Conservation (phyloP, 2,888 invertebrate species). For the Drosophila cognata region DNA sequence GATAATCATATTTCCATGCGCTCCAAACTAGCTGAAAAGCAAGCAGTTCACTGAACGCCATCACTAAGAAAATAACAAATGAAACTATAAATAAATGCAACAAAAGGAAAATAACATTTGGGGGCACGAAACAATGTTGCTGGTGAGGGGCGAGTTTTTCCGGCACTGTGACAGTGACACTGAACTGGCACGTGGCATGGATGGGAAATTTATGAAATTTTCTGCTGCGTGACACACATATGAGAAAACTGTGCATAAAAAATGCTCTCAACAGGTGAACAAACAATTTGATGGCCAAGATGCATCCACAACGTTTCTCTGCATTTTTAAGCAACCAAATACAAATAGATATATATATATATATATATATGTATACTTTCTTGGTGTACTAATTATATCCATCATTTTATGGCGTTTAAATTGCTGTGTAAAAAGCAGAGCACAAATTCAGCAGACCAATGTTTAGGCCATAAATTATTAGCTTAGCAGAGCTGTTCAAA, state of each 20-base stretch:
- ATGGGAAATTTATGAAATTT: constrained; percentile 67
- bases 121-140: constrained; percentile 13
- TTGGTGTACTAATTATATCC: constrained; percentile 15
- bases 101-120: constrained; percentile 16
- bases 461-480: constrained; percentile 57
- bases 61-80: constrained; percentile 18
- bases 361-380: constrained; percentile 8
- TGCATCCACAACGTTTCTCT: constrained; percentile 15
- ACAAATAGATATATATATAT: constrained; percentile 7
- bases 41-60: constrained; percentile 6
- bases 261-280: constrained; percentile 81
- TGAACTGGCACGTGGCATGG: constrained; percentile 51
- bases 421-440: constrained; percentile 60
- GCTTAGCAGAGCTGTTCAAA: constrained; percentile 48
- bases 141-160: constrained; percentile 6
- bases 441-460: constrained; percentile 5
- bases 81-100: constrained; percentile 13
- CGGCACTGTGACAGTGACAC: constrained; percentile 40
- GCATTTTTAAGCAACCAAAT: constrained; percentile 5
- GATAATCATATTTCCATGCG: constrained; percentile 56
- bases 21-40: background rate
- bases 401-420: constrained; percentile 73
- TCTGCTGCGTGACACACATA: constrained; percentile 21
- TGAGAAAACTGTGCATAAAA: constrained; percentile 64
- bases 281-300: constrained; percentile 71